Evolutionary conservation across 2,797 vertebrate species (phyloP).

Genomic region (Amblyopsis hoosieri): DNA sequence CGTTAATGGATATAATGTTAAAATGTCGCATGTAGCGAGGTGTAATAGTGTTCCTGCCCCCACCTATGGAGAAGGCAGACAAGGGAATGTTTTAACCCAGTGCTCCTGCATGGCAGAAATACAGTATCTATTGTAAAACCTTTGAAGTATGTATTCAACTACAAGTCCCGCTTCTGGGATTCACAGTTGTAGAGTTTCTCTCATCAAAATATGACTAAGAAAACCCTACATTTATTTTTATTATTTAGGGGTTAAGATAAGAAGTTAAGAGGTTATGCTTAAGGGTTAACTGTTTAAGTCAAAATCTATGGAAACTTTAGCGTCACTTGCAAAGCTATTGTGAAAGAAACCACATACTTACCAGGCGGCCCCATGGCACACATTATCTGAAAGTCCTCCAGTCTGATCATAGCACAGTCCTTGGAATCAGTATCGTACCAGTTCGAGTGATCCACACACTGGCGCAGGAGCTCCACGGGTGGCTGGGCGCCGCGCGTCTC

Average conservation of each 20-base stretch:
- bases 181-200: too few relatives aligned
- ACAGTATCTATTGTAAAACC: neutral
- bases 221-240: too few relatives aligned
- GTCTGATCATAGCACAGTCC: conserved; percentile 86
- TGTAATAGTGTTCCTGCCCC: conserved; percentile 88
- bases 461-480: conserved; percentile 89
- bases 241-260: too few relatives aligned
- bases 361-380: conserved; percentile 94
- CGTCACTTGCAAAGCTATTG: too few relatives aligned
- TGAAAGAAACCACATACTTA: conserved; percentile 48
- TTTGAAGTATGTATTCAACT: neutral
- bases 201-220: too few relatives aligned
- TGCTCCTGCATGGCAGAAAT: neutral
- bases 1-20: conserved; percentile 88
- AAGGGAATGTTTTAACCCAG: neutral
- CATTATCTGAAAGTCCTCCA: conserved; percentile 87
- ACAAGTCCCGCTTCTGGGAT: too few relatives aligned
- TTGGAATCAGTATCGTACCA: conserved; percentile 91
- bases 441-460: conserved; percentile 92
- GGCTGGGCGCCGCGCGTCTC: conserved; percentile 92
- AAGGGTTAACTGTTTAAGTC: too few relatives aligned
- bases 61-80: conserved; percentile 72
- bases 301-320: too few relatives aligned
- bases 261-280: too few relatives aligned
- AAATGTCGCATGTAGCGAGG: conserved; percentile 88